Base-by-base conservation (phyloP, 64 coral and sea anemone genomes). In the Stylophora pistillata region DNA sequence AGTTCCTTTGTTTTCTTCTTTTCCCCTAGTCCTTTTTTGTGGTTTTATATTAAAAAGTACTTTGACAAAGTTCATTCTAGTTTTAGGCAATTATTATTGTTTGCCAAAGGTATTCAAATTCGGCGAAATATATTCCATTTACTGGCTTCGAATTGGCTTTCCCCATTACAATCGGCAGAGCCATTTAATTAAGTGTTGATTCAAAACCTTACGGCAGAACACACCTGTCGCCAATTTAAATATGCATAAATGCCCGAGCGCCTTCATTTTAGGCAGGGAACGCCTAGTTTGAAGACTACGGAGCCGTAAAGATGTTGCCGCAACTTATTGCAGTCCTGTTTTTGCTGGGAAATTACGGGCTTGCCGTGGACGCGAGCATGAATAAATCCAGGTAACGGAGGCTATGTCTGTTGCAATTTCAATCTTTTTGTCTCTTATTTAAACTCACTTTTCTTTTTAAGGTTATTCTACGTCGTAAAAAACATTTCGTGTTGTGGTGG, bases 191-290 rank as follows among this genome's bases (percentile, higher is more conserved):
- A 47, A 47, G 37, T 84, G 58, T 69, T 84, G 61, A 65, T 70
- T 47, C 37, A 53, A 41, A 62, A 54, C 62, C 26, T 84, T 20
- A 16, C 55, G 13, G 61, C 17, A 54, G 18, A 69, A 32, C 21
- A 28, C 80, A 84, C 80, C 80, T 84, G 80, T 54, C 65, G 32
- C 12, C 3, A 25, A 53, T 9, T 34, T 84, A 53, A 84, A 84
- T 84, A 84, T 69, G 62, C 80, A 84, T 84, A 68, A 25, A 53
- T 52, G 29, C 37, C 62, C 80, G 60, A 69, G 60, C 62, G 14
- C 21, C 80, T 69, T 84, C 80, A 84, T 84, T 70, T 69, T 58
- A 31, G 12, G n/a, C 64, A 25, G 80, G 62, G 34, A 84, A 84
- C 80, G 80, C 80, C 80, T 69, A 69, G 61, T 64, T 84, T 68